Evolutionary conservation across 2,888 invertebrate genomes (phyloP).

Genomic region (Protonemura montana): DNA sequence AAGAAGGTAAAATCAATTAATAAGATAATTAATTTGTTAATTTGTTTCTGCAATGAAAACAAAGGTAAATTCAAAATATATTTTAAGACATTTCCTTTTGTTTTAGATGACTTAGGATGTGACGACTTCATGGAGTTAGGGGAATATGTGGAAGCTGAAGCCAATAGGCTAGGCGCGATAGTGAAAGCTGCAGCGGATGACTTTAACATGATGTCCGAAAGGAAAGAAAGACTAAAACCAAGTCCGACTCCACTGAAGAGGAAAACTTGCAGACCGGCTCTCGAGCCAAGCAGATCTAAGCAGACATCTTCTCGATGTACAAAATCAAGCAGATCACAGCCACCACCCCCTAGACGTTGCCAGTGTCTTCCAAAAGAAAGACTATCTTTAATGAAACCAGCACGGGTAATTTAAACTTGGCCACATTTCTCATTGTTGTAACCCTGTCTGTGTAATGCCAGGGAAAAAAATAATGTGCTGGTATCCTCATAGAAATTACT

Average conservation of each 20-base stretch:
- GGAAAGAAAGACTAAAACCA: background rate
- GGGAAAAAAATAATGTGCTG: too few relatives aligned
- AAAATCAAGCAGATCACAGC: too few relatives aligned
- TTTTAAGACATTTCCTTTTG: background rate
- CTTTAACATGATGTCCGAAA: background rate
- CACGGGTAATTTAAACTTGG: too few relatives aligned
- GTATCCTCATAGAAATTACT: too few relatives aligned
- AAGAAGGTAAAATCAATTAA: background rate
- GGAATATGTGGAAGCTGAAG: background rate
- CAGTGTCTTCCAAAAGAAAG: too few relatives aligned
- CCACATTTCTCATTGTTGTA: too few relatives aligned
- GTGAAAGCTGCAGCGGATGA: background rate
- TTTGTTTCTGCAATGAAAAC: background rate
- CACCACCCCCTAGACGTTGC: background rate
- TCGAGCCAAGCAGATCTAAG: too few relatives aligned
- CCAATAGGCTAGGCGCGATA: background rate
- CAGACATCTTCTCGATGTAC: too few relatives aligned
- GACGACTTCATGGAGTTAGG: background rate
- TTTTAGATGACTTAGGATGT: background rate
- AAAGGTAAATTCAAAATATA: background rate
- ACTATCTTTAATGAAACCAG: too few relatives aligned
- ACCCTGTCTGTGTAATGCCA: too few relatives aligned
- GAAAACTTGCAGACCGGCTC: background rate
- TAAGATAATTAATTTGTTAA: background rate
- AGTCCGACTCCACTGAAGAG: background rate